Evolutionary conservation across 2,888 invertebrate species (phyloP).

Genomic region (Leptopilina myrica): DNA sequence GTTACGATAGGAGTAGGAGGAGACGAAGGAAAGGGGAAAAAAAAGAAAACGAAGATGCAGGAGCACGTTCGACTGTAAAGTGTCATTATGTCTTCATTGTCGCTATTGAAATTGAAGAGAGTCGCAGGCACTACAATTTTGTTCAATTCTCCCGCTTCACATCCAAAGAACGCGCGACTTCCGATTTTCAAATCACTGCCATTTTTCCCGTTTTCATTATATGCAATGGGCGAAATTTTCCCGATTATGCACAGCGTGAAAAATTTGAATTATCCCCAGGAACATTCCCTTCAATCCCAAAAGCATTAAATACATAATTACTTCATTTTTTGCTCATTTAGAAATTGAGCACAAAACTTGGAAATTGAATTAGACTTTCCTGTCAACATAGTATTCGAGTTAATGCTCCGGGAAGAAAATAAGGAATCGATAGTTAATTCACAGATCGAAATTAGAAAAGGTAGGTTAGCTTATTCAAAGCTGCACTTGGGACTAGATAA

Average conservation of each 20-base stretch:
- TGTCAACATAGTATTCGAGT: not conserved
- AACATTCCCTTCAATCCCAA: too few species aligned
- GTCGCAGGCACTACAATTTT: conserved; percentile 34
- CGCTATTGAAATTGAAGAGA: conserved; percentile 37
- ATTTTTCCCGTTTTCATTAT: conserved; percentile 32
- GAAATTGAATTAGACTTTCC: too few species aligned
- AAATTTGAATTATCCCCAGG: too few species aligned
- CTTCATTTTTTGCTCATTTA: too few species aligned
- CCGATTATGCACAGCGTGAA: not conserved
- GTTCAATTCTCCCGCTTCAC: conserved; percentile 33
- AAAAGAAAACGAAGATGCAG: not conserved
- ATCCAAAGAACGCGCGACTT: conserved; percentile 33
- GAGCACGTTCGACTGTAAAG: conserved; percentile 37
- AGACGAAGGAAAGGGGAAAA: not conserved
- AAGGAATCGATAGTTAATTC: conserved; percentile 34
- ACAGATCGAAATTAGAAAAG: conserved; percentile 33
- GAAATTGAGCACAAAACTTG: too few species aligned
- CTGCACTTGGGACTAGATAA: conserved; percentile 13
- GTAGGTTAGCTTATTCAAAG: conserved; percentile 22
- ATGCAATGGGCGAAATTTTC: not conserved
- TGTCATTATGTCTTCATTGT: conserved; percentile 40
- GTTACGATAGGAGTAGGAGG: conserved; percentile 14
- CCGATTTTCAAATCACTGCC: conserved; percentile 33
- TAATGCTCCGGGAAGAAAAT: not conserved
- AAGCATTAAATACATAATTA: too few species aligned